A percentile compares a stretch with the other conserved stretches of the same genome.
Evolutionary conservation across 2,113 vertebrate species (phyloP).

Genomic region (Scartelaos histophorus): DNA sequence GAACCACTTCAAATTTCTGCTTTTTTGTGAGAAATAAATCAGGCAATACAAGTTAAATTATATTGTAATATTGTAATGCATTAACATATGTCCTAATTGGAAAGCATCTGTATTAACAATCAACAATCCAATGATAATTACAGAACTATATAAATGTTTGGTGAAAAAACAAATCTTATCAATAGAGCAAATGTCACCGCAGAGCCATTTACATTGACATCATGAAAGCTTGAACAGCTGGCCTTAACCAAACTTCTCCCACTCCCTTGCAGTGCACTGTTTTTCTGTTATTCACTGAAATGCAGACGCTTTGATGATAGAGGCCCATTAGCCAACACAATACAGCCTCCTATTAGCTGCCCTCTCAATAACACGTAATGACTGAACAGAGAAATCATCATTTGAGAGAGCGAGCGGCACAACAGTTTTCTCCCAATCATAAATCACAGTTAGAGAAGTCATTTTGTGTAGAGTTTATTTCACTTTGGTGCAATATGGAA

Average conservation of each 20-base stretch:
- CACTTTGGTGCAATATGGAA: slow-evolving; percentile 15
- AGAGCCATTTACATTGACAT: background rate
- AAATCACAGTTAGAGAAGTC: slow-evolving; percentile 14
- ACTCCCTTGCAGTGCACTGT: slow-evolving; percentile 7
- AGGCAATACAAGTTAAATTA: too few relatives aligned
- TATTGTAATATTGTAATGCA: background rate
- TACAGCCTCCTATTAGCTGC: slow-evolving; percentile 8
- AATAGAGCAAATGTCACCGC: background rate
- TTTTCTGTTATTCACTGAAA: slow-evolving; percentile 15
- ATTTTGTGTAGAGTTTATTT: slow-evolving; percentile 19
- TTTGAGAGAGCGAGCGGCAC: slow-evolving; percentile 17
- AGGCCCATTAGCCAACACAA: slow-evolving; percentile 11
- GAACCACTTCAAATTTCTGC: too few relatives aligned
- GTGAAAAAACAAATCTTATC: background rate
- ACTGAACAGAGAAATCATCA: slow-evolving; percentile 19
- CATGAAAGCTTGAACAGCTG: background rate
- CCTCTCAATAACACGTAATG: slow-evolving; percentile 21
- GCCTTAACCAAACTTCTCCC: background rate
- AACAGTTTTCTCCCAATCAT: slow-evolving; percentile 18
- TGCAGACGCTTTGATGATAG: background rate
- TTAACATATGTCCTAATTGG: background rate
- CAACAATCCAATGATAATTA: background rate
- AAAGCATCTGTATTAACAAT: background rate
- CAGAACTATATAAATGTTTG: background rate
- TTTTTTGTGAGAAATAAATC: too few relatives aligned